Percentiles rank a stretch among this genome's conserved stretches.
These are phyloP conservation scores for Mesembrinibis cayennensis DNA, from an alignment of 2,113 vertebrate species.

Conservation along the genomic window DNA sequence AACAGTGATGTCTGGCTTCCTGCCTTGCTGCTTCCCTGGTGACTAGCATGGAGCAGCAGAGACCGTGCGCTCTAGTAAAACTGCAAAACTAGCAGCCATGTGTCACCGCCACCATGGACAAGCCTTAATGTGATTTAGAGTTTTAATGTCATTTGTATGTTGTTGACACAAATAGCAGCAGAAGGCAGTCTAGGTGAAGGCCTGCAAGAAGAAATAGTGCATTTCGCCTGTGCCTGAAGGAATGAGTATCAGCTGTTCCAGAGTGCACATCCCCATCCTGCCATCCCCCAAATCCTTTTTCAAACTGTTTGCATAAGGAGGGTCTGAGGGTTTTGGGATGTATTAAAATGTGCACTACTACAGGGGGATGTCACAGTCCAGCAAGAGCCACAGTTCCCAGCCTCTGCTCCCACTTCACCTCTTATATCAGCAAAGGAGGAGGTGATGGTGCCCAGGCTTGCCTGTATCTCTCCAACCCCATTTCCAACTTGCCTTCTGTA, in stretches of 20 bases:
- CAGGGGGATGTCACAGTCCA: not conserved
- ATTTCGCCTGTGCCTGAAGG: not conserved
- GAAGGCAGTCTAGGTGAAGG: not conserved
- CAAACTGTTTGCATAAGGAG: not conserved
- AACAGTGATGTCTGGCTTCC: not conserved
- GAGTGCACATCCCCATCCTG: too few species aligned
- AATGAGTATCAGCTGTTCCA: not conserved
- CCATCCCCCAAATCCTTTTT: not conserved
- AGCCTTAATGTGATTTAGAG: not conserved
- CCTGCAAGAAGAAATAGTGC: not conserved
- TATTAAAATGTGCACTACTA: not conserved
- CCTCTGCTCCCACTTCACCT: not conserved
- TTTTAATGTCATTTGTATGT: not conserved
- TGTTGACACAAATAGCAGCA: not conserved
- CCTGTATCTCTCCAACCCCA: not conserved
- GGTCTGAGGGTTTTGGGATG: not conserved
- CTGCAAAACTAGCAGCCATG: not conserved
- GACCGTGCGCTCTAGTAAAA: not conserved
- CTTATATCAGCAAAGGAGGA: not conserved
- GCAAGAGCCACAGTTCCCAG: not conserved
- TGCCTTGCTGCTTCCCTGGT: not conserved
- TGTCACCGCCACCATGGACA: fast-evolving
- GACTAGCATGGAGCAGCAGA: not conserved
- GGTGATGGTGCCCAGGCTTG: not conserved
- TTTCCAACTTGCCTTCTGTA: not conserved